Evolutionary conservation across 2,113 vertebrate species (phyloP), one percentile per base, ranked within the genome.

Genomic region (Macquaria ambigua): DNA sequence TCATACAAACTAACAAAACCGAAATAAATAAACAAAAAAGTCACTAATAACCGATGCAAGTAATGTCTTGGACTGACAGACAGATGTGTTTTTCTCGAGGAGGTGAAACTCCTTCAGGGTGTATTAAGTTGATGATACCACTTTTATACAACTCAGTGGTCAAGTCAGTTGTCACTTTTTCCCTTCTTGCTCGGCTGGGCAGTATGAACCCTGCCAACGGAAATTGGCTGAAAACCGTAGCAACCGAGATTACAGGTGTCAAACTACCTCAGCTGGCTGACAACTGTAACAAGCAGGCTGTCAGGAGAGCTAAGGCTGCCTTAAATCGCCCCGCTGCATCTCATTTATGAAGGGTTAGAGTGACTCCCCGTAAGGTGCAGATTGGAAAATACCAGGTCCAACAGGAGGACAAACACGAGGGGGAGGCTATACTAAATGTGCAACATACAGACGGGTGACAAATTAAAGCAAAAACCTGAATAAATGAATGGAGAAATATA

Each of bases 161-260:
- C 78, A 62, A 83, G 77, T 82, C 84, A 74, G 71, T 79, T 88
- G 75, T 82, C 82, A 81, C 82, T 75, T 80, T 84, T 86, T 25
- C 34, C 56, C 63, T 41, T 74, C 86, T 52, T 87, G 89, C 87
- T 87, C 70, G 81, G 61, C 79, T 69, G 67, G 86, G 67, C 81
- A 78, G 78, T 70, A 34, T 90, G 87, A 93, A 81, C 81, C 72
- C 59, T 81, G 87, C 53, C 79, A 59, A 55, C 50, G 11, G 79
- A 89, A 90, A 90, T 87, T 81, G 83, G 77, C 86, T 83, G 64
- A 72, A 79, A 91, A 85, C 84, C 18, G 14, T 67, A 67, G 84
- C 82, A 81, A 81, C 50, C 0, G 2, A 90, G 84, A 89, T 91
- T 92, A 91, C 90, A 92, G 92, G 92, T 92, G 93, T 91, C 89